Percentiles rank a stretch among this genome's conserved stretches.
Evolutionary conservation across 2,797 vertebrate genomes (phyloP).

Genomic region (Lycodopsis pacificus): DNA sequence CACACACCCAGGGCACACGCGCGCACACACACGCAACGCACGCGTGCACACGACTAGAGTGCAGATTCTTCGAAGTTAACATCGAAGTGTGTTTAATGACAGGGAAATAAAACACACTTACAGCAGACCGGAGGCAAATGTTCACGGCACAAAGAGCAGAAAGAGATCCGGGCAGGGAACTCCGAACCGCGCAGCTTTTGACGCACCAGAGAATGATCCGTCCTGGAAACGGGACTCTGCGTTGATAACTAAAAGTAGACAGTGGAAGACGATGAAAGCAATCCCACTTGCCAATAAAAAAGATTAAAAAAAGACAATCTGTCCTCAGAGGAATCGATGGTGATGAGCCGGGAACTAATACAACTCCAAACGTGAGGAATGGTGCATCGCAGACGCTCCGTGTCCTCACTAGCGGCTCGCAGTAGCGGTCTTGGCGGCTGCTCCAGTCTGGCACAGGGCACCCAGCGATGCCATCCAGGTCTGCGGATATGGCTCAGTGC

Average conservation of each 20-base stretch:
- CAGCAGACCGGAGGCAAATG: neutral
- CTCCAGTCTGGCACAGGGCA: constrained; percentile 6
- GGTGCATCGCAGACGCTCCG: neutral
- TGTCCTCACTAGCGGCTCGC: neutral
- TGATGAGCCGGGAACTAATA: neutral
- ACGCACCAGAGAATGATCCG: constrained; percentile 13
- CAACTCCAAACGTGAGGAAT: neutral
- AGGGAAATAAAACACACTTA: constrained; percentile 9
- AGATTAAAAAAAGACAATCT: neutral
- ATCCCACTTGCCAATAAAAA: neutral
- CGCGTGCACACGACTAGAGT: neutral
- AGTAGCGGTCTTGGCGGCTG: neutral
- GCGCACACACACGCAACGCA: neutral
- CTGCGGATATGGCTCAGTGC: constrained; percentile 20
- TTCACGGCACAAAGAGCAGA: neutral
- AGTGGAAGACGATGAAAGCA: neutral
- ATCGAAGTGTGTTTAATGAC: neutral
- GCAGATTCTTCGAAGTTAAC: neutral
- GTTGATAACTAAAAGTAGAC: neutral
- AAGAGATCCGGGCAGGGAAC: neutral
- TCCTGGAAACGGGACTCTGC: neutral
- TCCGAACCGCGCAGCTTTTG: constrained; percentile 24
- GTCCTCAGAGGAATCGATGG: neutral
- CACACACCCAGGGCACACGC: constrained; percentile 14
- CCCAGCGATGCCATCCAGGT: constrained; percentile 23